Evolutionary conservation across 2,113 vertebrate genomes (phyloP), one percentile per base, ranked within the genome.

Genomic region (Salvator merianae): DNA sequence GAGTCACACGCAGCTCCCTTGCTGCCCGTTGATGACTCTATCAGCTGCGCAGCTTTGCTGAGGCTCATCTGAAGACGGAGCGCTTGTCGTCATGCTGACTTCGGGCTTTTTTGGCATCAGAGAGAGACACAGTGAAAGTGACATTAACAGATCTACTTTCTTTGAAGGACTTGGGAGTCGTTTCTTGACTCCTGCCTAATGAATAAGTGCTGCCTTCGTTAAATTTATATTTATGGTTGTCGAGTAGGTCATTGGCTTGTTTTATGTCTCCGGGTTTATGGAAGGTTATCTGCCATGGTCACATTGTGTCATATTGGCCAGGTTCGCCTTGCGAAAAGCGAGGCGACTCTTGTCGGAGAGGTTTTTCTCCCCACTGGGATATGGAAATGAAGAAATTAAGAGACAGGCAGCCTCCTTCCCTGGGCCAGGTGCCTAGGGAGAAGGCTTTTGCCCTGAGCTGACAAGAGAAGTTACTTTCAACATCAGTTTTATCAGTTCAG

Each of bases 91-190:
- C 88, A 66, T 90, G 83, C 89, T 93, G 93, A 92, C 93, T 90
- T 74, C 88, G 90, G 88, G 81, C 86, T 90, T n/a, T 91, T 92
- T 91, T 90, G 93, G 90, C 91, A 91, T 81, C 68, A 26, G 78
- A 79, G 78, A 88, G 71, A 92, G 83, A 66, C 84, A 86, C 85
- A 5, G 1, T 55, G 79, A 91, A 91, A 91, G 90, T 92, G 92
- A 93, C 93, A 92, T 92, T 92, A 94, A 91, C 0, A 0, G 78
- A 89, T 94, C 88, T 84, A 93, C 90, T 94, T 93, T 93, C 90
- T 93, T 91, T 93, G 93, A 94, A 94, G 91, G 94, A 92, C 92
- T 93, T 93, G 91, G 91, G 92, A 94, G 93, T 93, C 81, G 71
- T 94, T 94, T 93, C 93, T 94, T 92, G 91, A 93, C 90, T 94